Base-by-base conservation (phyloP, 1,140 invertebrate species). In the Bacillus rossius region DNA sequence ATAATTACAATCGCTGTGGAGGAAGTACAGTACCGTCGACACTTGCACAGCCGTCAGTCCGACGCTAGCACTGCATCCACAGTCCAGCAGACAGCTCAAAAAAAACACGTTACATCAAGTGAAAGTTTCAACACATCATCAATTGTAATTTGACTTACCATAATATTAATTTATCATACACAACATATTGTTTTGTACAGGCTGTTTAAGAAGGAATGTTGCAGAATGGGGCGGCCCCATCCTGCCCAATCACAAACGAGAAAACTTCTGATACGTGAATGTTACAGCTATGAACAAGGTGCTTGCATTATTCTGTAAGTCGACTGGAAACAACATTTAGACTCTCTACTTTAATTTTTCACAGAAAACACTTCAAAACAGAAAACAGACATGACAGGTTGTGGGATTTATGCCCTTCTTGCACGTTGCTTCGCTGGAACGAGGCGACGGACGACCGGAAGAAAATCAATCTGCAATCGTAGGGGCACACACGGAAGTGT, bases 131-230 rank as follows among this genome's bases (percentile, higher is more conserved):
- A 54, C 43, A 34, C n/a, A 60, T 22, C n/a, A 41, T 34, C 29
- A 38, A 54, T 45, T 16, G 23, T 22, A 38, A 45, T 55, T 19
- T 23, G n/a, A 58, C 23, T 40, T 37, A 60, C 43, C 42, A 19
- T 38, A 48, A 45, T 55, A 42, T 45, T 14, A 53, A 60, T 34
- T 34, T 57, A 34, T 25, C 16, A 40, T 22, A 26, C 40, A 29
- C 29, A 14, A n/a, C 22, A 26, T 50, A 19, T 49, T 50, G 17
- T 54, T 59, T 61, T 48, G 53, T 55, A 55, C 52, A 55, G 58
- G 49, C 53, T 61, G 50, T 59, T 59, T 37, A 45, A 20, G 53
- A 61, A 61, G 59, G 59, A 61, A 61, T 61, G 59, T 61, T 57
- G 57, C 59, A 56, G 59, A 29, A 49, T 50, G 57, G 57, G n/a